Evolutionary conservation across 2,113 vertebrate genomes (phyloP).

Genomic region (Gambusia affinis): DNA sequence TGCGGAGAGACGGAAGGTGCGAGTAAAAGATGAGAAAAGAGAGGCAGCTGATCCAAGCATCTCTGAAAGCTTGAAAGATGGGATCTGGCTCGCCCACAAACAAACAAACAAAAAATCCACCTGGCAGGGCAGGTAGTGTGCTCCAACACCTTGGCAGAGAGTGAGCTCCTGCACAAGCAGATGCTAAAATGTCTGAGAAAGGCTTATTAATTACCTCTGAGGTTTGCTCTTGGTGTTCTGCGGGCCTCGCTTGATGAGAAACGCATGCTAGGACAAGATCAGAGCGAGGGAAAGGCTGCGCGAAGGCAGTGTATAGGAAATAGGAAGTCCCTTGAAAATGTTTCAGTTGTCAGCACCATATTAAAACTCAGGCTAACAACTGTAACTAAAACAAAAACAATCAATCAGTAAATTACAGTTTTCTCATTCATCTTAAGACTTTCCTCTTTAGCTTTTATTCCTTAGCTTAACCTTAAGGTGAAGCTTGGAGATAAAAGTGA

Average conservation of each 20-base stretch:
- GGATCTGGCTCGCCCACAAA: slow-evolving; percentile 44
- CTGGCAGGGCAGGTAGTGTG: slow-evolving; percentile 52
- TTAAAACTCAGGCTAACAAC: background rate
- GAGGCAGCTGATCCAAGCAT: slow-evolving; percentile 16
- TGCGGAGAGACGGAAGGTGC: slow-evolving; percentile 4
- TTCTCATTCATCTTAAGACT: background rate
- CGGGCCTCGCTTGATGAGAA: slow-evolving; percentile 42
- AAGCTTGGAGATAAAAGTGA: slow-evolving; percentile 2
- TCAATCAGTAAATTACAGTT: no score
- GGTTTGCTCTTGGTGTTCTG: slow-evolving; percentile 48
- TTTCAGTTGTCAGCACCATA: background rate
- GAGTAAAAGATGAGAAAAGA: background rate
- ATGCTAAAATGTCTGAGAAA: slow-evolving; percentile 57
- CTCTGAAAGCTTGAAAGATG: background rate
- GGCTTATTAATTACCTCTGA: slow-evolving; percentile 69
- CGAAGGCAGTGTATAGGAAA: slow-evolving; percentile 24
- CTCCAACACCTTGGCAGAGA: background rate
- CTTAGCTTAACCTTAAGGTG: background rate
- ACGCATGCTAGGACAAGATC: slow-evolving; percentile 58
- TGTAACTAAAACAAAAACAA: background rate
- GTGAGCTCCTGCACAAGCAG: slow-evolving; percentile 43
- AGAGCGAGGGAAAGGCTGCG: slow-evolving; percentile 50
- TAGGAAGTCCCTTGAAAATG: slow-evolving; percentile 16
- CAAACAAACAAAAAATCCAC: slow-evolving; percentile 21
- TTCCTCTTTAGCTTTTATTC: background rate